Conservation (phyloP, 2,797 vertebrate genomes). For the Poeciliopsis gracilis region DNA sequence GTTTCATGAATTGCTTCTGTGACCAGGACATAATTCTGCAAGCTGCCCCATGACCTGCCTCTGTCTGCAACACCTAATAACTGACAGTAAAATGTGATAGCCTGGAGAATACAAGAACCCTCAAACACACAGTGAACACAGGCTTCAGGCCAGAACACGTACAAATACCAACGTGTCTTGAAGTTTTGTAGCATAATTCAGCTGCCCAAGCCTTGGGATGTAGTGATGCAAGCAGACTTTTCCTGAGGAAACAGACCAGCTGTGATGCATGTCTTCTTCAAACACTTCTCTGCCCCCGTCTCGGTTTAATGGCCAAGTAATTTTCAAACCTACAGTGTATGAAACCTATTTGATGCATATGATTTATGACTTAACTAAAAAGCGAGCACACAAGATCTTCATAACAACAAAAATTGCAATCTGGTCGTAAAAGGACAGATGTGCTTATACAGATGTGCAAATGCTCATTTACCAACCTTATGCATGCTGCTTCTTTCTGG, state of each 20-base stretch:
- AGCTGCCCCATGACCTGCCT: slow-evolving; percentile 60
- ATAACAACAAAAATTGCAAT: slow-evolving; percentile 38
- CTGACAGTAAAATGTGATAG: slow-evolving; percentile 43
- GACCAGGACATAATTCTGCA: slow-evolving; percentile 65
- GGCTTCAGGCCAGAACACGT: slow-evolving; percentile 28
- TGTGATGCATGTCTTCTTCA: slow-evolving; percentile 51
- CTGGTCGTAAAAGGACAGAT: slow-evolving; percentile 33
- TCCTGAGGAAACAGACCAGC: slow-evolving; percentile 54
- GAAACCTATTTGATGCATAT: slow-evolving; percentile 28
- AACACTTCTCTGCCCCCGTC: slow-evolving; percentile 32
- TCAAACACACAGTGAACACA: slow-evolving; percentile 21
- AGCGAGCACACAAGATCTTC: slow-evolving; percentile 29
- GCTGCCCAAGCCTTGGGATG: slow-evolving; percentile 54
- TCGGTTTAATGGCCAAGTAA: slow-evolving; percentile 23
- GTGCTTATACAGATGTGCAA: slow-evolving; percentile 46
- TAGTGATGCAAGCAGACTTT: slow-evolving; percentile 56
- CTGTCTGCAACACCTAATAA: slow-evolving; percentile 45
- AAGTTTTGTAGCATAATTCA: slow-evolving; percentile 51
- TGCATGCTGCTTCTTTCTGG: slow-evolving; percentile 19
- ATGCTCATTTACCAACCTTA: slow-evolving; percentile 15
- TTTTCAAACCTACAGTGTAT: slow-evolving; percentile 31
- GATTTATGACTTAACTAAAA: slow-evolving; percentile 27
- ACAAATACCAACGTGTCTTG: slow-evolving; percentile 54
- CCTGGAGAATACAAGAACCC: slow-evolving; percentile 44
- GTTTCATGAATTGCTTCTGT: slow-evolving; percentile 53